phyloP scores from a whole-genome alignment of 2,113 vertebrate species.

The Furnarius figulus region DNA sequence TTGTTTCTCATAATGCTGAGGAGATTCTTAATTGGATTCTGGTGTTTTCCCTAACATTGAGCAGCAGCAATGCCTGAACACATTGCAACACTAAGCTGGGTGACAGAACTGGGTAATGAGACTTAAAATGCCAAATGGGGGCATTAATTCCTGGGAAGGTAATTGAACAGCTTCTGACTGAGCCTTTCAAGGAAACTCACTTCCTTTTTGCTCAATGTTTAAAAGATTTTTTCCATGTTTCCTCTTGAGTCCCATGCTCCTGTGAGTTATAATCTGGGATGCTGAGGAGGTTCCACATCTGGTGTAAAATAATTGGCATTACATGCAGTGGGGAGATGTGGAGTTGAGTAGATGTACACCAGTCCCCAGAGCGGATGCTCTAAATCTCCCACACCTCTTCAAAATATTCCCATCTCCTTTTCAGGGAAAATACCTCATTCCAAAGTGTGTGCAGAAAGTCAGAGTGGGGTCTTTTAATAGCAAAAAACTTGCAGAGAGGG shows the following conservation, averaged over 20 bases:
- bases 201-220: neutral
- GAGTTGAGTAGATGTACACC: neutral
- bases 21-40: neutral
- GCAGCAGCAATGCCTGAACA: neutral
- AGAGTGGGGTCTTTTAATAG: neutral
- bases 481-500: neutral
- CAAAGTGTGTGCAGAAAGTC: neutral
- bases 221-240: fast-evolving
- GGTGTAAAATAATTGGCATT: fast-evolving
- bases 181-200: neutral
- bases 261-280: neutral
- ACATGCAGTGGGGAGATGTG: fast-evolving
- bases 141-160: neutral
- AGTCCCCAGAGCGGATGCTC: neutral
- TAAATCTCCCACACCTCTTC: neutral
- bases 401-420: neutral
- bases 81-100: neutral
- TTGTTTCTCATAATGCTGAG: neutral
- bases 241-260: neutral
- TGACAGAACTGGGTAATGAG: neutral
- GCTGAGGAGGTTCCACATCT: neutral
- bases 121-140: neutral
- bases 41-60: neutral
- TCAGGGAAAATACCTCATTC: neutral
- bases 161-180: neutral